Conservation (phyloP, 2,113 vertebrate species). For the Oceanodroma tethys region DNA sequence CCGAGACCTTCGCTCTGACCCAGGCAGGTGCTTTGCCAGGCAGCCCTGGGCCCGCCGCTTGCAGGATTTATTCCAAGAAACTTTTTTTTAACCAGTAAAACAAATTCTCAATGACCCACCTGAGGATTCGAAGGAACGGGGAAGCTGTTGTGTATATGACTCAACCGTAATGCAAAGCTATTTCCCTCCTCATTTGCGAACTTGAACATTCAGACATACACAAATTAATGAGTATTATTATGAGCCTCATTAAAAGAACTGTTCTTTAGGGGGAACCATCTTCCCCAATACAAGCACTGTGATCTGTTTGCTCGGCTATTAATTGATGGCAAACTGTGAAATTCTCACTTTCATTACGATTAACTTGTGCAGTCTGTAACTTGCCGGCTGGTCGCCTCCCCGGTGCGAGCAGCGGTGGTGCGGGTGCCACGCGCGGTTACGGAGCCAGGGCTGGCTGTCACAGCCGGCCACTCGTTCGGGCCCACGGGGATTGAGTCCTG, state of each 20-base stretch:
- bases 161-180: background rate
- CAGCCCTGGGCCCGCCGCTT: background rate
- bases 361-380: background rate
- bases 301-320: slow-evolving; percentile 28
- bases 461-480: rapidly evolving
- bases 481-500: rapidly evolving
- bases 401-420: rapidly evolving
- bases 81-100: background rate
- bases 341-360: background rate
- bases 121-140: background rate
- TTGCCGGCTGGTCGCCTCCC: background rate
- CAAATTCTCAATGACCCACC: background rate
- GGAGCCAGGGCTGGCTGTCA: background rate
- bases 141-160: background rate
- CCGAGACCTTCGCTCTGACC: rapidly evolving
- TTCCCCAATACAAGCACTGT: background rate
- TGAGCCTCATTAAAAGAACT: slow-evolving; percentile 40
- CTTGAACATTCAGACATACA: background rate
- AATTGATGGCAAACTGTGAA: slow-evolving; percentile 25
- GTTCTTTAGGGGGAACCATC: slow-evolving; percentile 32
- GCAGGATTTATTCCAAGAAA: background rate
- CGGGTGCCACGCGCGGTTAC: rapidly evolving
- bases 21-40: rapidly evolving
- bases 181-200: background rate
- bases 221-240: slow-evolving; percentile 43